Percentiles rank a stretch among this genome's conserved stretches.
These are phyloP conservation scores for Agapornis canus DNA, from an alignment of 2,797 vertebrate genomes.

Conservation along the genomic window DNA sequence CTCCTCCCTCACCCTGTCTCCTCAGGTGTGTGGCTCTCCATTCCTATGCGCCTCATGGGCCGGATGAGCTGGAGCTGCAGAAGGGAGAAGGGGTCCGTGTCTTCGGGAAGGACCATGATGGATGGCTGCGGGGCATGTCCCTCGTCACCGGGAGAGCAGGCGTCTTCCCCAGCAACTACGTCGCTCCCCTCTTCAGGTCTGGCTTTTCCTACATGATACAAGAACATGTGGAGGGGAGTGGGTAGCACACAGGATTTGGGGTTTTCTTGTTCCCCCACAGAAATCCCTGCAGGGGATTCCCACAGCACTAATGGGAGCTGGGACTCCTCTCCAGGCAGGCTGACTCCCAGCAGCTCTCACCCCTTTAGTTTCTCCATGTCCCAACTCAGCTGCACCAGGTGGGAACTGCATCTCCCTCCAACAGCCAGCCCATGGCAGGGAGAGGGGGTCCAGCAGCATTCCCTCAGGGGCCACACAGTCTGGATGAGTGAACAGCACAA, in stretches of 20 bases:
- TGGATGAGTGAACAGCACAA: rapidly evolving
- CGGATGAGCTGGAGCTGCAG: conserved; percentile 90
- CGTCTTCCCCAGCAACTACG: conserved; percentile 89
- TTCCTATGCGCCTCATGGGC: conserved; percentile 82
- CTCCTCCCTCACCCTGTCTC: neutral
- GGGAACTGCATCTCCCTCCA: neutral
- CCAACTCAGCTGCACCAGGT: rapidly evolving
- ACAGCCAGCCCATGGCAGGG: neutral
- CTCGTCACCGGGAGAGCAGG: conserved; percentile 91
- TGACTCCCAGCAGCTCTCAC: neutral
- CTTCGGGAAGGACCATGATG: conserved; percentile 89
- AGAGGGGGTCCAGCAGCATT: neutral
- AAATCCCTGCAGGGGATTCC: neutral
- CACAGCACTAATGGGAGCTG: too few species aligned
- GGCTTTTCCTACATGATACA: neutral
- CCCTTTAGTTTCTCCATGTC: rapidly evolving
- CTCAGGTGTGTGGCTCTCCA: conserved; percentile 90
- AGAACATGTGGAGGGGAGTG: rapidly evolving
- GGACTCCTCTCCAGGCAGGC: rapidly evolving
- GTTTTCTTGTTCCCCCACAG: neutral
- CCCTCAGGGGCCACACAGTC: rapidly evolving
- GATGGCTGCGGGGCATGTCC: conserved; percentile 92
- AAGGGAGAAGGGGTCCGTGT: conserved; percentile 94
- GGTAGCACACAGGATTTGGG: neutral
- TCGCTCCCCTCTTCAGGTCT: conserved; percentile 91